Evolutionary conservation across 1,140 invertebrate genomes (phyloP), one percentile per base, ranked within the genome.

Genomic region (Drosophila kohkoa): DNA sequence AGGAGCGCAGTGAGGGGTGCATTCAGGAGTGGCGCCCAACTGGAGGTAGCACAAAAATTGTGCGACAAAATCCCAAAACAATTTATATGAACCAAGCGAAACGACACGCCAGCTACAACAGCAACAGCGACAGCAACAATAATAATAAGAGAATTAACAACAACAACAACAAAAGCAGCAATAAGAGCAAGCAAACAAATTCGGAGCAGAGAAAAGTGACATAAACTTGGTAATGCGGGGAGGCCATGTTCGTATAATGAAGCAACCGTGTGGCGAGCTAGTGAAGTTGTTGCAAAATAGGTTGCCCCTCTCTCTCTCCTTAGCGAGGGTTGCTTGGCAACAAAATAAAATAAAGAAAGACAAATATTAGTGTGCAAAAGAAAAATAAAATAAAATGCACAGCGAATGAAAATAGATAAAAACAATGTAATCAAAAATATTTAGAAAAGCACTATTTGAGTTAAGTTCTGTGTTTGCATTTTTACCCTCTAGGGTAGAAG

Each of bases 41-140:
- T 43, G 46, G 28, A 45, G 59, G 54, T 62, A 65, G 51, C 65
- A 32, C 58, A 64, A 82, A 71, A 81, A 79, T 69, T 72, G 66
- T 87, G 73, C 76, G 68, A 69, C 79, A 77, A 88, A 87, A 88
- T 87, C 83, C 79, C 83, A 80, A 88, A 87, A 88, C 82, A 87
- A 86, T 86, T 87, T 86, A 79, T 87, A 82, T 77, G 76, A 76
- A 73, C 67, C 76, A 63, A 76, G 71, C 75, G 59, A 81, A 78
- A 75, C 77, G 82, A 70, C 82, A 81, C 71, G 67, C 59, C 71
- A 73, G 51, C 41, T 20, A 46, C 43, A 69, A 6, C 66, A 75
- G 41, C 43, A 55, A 46, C 16, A 74, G 48, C 3, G n/a, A 48
- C 25, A 41, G 16, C 32, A 25, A 32, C 43, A 67, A 48, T 16